phyloP scores from a whole-genome alignment of 2,797 vertebrate genomes.

The Channa striata region DNA sequence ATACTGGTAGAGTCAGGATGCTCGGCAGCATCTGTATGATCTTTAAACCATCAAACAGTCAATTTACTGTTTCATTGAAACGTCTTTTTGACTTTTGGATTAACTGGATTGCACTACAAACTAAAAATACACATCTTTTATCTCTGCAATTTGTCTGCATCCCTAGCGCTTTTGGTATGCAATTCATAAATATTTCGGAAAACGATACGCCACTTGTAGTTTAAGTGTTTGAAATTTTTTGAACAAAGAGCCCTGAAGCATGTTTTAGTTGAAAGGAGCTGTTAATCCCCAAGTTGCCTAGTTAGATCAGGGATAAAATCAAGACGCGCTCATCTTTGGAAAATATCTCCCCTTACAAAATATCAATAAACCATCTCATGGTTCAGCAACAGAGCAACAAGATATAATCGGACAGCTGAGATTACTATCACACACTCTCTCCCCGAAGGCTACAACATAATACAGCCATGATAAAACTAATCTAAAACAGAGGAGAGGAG shows the following conservation, averaged over 20 bases:
- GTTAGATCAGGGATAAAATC: conserved; percentile 70
- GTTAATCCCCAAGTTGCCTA: conserved; percentile 71
- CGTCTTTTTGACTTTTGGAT: conserved; percentile 7
- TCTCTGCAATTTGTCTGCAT: conserved; percentile 25
- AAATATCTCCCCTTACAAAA: conserved; percentile 63
- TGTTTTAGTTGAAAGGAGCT: conserved; percentile 61
- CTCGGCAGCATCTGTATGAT: not conserved
- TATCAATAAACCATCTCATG: conserved; percentile 74
- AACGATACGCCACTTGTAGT: conserved; percentile 49
- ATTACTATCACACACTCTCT: conserved; percentile 60
- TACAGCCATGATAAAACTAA: conserved; percentile 57
- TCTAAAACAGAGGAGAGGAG: conserved; percentile 37
- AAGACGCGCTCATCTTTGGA: conserved; percentile 55
- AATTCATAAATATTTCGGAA: conserved; percentile 39
- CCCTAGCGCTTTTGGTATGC: conserved; percentile 27
- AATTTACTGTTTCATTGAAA: not conserved
- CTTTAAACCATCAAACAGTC: conserved; percentile 6
- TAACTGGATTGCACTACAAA: conserved; percentile 24
- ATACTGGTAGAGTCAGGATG: no score
- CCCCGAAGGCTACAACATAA: conserved; percentile 59
- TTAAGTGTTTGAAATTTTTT: conserved; percentile 42
- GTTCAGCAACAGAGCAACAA: conserved; percentile 63
- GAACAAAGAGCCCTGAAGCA: conserved; percentile 70
- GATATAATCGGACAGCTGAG: conserved; percentile 73
- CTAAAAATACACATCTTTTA: conserved; percentile 24